Base-by-base conservation (phyloP, 1,140 invertebrate genomes). In the Berghia stephanieae region DNA sequence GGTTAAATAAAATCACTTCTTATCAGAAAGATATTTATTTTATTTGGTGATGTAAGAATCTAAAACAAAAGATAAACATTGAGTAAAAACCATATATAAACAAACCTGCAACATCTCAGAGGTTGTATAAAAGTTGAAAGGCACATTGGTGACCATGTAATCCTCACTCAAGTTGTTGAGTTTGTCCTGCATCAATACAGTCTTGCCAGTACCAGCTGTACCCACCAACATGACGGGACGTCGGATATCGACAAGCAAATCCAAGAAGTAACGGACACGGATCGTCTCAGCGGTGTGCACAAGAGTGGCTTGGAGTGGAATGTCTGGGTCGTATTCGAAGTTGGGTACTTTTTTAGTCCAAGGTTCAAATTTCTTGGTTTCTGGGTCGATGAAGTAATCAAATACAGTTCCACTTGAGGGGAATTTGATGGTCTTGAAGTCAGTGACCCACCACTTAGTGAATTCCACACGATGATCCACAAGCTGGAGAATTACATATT, bases 41-140 rank as follows among this genome's bases (percentile, higher is more conserved):
- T n/a, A n/a, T n/a, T n/a, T n/a, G n/a, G n/a, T n/a, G n/a, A n/a
- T n/a, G n/a, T n/a, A n/a, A n/a, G n/a, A n/a, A n/a, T n/a, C n/a
- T n/a, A n/a, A n/a, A n/a, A n/a, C n/a, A n/a, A n/a, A n/a, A n/a
- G n/a, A n/a, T n/a, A n/a, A n/a, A n/a, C n/a, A n/a, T n/a, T n/a
- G n/a, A n/a, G n/a, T n/a, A n/a, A n/a, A n/a, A n/a, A n/a, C n/a
- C n/a, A n/a, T n/a, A n/a, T n/a, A n/a, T n/a, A n/a, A n/a, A 57
- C 34, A 34, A 8, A 76, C 74, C 74, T 76, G 74, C 57, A 98
- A 90, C 96, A 98, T 98, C 89, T 97, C 96, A 75, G 96, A 98
- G 0, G 95, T 94, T 1, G 97, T 98, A 88, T 98, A 98, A 88
- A 96, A 98, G 89, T 98, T 98, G 86, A 99, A 98, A 6, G 97